Evolutionary conservation across 2,797 vertebrate species (phyloP).

Genomic region (Mormyrus proboscirostris): DNA sequence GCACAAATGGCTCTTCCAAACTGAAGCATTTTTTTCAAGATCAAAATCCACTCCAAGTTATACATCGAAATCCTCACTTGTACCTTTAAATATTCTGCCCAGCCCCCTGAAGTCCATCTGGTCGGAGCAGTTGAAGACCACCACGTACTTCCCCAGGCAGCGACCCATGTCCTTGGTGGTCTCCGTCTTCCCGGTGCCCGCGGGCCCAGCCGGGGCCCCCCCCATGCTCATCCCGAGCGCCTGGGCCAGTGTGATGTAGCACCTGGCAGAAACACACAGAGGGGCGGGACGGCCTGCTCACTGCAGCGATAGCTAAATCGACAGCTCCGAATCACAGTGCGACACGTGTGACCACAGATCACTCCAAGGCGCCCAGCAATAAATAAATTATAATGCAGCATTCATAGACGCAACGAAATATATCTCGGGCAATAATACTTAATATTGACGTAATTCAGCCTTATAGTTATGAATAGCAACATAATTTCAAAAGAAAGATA

Average conservation of each 20-base stretch:
- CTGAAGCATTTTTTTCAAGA: neutral
- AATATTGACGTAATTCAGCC: neutral
- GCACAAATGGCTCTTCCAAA: neutral
- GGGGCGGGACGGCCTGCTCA: neutral
- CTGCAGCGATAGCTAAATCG: neutral
- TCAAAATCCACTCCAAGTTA: neutral
- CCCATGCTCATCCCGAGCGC: slow-evolving; percentile 98
- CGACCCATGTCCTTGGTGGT: slow-evolving; percentile 96
- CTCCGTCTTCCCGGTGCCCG: slow-evolving; percentile 93
- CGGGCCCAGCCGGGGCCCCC: slow-evolving; percentile 88
- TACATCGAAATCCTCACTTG: neutral
- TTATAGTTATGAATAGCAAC: neutral
- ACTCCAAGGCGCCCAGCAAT: neutral
- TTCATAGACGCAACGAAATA: neutral
- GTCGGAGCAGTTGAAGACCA: slow-evolving; percentile 96
- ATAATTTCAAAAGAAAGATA: neutral
- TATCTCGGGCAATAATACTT: neutral
- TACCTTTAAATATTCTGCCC: slow-evolving; percentile 95
- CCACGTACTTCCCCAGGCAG: slow-evolving; percentile 92
- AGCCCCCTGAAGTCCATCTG: slow-evolving; percentile 98
- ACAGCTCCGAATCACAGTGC: neutral
- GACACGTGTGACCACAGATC: neutral
- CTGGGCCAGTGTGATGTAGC: slow-evolving; percentile 93
- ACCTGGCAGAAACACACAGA: slow-evolving; percentile 57
- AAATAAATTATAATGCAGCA: neutral